phyloP scores from a whole-genome alignment of 2,888 invertebrate genomes.

The Baronia brevicornis region DNA sequence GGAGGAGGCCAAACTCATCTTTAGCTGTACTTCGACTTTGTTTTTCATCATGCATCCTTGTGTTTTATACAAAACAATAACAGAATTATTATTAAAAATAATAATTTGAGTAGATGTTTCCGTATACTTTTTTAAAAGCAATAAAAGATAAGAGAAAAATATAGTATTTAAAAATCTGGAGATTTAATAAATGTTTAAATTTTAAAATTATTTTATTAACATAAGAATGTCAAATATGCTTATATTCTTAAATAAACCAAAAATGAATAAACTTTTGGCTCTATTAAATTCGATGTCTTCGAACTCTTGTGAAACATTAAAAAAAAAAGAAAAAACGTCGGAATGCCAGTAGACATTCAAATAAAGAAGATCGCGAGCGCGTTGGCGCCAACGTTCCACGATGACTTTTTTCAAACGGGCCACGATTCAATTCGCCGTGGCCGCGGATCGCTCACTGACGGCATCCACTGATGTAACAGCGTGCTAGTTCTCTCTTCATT shows the following conservation, averaged over 20 bases:
- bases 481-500: conserved; percentile 23
- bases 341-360: conserved; percentile 48
- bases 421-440: conserved; percentile 60
- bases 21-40: no score
- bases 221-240: no score
- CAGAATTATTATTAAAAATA: no score
- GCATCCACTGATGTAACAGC: conserved; percentile 41
- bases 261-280: conserved; percentile 1
- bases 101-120: no score
- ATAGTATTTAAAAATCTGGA: no score
- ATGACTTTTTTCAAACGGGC: conserved; percentile 57
- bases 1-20: no score
- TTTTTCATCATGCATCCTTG: no score
- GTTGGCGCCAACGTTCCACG: conserved; percentile 70
- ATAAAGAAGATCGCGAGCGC: conserved; percentile 61
- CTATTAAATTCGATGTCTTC: conserved; percentile 13
- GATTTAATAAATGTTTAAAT: no score
- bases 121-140: no score
- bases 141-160: no score
- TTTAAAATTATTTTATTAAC: no score
- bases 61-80: no score
- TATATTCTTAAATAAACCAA: conserved; percentile 22
- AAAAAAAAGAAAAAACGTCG: conserved; percentile 36
- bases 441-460: conserved; percentile 39
- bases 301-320: conserved; percentile 22